Evolutionary conservation across 1,140 invertebrate genomes (phyloP).

Genomic region (Colletes gigas): DNA sequence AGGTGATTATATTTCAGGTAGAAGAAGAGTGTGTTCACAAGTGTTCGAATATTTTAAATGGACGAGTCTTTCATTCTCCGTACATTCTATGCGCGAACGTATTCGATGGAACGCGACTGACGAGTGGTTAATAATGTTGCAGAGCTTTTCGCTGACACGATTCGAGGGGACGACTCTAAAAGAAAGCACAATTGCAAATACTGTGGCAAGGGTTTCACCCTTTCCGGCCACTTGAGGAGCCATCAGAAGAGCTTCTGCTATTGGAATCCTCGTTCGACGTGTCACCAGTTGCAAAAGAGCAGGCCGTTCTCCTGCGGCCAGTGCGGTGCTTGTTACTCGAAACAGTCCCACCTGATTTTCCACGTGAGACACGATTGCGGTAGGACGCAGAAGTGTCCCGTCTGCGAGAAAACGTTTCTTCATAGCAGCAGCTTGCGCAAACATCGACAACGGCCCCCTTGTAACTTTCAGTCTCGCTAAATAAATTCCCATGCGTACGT

Average conservation of each 20-base stretch:
- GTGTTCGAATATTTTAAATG: too few relatives aligned
- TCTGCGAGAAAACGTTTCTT: constrained; percentile 79
- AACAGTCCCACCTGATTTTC: constrained; percentile 70
- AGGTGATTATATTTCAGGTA: too few relatives aligned
- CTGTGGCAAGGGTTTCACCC: constrained; percentile 81
- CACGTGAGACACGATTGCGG: constrained; percentile 75
- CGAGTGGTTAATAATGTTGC: constrained; percentile 55
- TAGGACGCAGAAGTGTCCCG: constrained; percentile 74
- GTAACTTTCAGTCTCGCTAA: constrained; percentile 48
- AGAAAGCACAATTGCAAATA: constrained; percentile 75
- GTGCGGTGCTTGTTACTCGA: constrained; percentile 70
- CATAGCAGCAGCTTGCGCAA: constrained; percentile 78
- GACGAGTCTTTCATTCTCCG: too few relatives aligned
- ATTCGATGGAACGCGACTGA: constrained; percentile 35
- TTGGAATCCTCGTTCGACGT: constrained; percentile 68
- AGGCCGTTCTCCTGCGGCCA: constrained; percentile 68
- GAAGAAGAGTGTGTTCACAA: too few relatives aligned
- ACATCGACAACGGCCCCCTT: constrained; percentile 67
- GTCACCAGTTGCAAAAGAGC: constrained; percentile 59
- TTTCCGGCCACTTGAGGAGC: constrained; percentile 79
- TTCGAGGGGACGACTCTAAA: constrained; percentile 40
- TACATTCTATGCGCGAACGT: background rate
- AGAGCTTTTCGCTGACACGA: constrained; percentile 51
- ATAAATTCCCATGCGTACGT: background rate
- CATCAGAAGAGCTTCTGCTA: constrained; percentile 76